These are phyloP conservation scores for Achroia grisella DNA, from an alignment of 1,140 invertebrate species.

Conservation along the genomic window DNA sequence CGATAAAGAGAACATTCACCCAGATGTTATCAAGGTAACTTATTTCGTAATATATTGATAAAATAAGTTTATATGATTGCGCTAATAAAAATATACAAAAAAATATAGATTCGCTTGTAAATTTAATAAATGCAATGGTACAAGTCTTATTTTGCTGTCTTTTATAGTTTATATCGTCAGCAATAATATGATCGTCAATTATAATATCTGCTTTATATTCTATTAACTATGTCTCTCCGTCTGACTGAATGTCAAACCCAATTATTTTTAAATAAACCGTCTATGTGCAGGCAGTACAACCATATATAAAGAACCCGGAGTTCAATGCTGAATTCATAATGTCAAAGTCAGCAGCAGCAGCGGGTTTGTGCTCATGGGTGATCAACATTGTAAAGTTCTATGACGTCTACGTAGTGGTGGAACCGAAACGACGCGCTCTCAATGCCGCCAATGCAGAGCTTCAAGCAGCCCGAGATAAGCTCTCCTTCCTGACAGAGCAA, in stretches of 20 bases:
- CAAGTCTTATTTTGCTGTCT: too few relatives aligned
- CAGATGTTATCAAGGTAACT: constrained; percentile 85
- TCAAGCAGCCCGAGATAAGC: constrained; percentile 84
- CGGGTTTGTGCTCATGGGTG: constrained; percentile 94
- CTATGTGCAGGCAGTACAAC: constrained; percentile 46
- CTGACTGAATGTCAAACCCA: too few relatives aligned
- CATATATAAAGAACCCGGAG: constrained; percentile 78
- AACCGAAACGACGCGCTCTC: constrained; percentile 90
- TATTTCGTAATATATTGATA: not conserved
- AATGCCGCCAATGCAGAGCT: constrained; percentile 89
- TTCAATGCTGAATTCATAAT: constrained; percentile 91
- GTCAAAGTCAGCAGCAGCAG: constrained; percentile 91
- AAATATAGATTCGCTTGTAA: too few relatives aligned
- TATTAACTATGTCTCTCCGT: too few relatives aligned
- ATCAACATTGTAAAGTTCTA: constrained; percentile 95
- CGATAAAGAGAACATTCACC: constrained; percentile 95
- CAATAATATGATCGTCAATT: too few relatives aligned
- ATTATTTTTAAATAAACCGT: not conserved
- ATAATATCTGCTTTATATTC: too few relatives aligned
- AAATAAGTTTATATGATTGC: too few relatives aligned
- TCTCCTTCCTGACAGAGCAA: constrained; percentile 76
- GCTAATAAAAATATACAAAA: too few relatives aligned
- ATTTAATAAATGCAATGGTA: too few relatives aligned
- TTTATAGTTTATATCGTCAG: too few relatives aligned
- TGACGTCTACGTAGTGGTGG: constrained; percentile 93